Percentiles rank a stretch among this genome's conserved stretches.
These are phyloP conservation scores for Speoplatyrhinus poulsoni DNA, from an alignment of 2,113 vertebrate species.

Conservation along the genomic window DNA sequence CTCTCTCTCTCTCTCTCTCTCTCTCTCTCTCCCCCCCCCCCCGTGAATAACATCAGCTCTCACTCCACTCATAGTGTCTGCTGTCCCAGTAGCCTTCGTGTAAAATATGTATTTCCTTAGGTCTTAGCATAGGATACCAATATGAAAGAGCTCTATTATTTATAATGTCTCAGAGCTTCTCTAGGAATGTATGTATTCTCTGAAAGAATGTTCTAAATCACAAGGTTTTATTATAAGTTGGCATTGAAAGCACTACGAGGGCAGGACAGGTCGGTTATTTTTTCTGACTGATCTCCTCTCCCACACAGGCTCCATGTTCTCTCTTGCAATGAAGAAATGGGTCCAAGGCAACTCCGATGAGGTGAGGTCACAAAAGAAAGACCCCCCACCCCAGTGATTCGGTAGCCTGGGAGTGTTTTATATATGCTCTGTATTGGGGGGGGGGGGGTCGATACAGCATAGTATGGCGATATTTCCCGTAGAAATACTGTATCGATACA, in stretches of 20 bases:
- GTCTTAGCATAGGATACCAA: background rate
- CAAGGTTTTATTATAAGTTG: no score
- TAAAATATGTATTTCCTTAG: constrained; percentile 44
- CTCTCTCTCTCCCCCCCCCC: no score
- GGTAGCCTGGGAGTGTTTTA: background rate
- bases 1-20: no score
- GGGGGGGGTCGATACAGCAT: no score
- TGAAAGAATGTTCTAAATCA: no score
- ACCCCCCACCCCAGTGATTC: background rate
- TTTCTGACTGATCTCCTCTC: background rate
- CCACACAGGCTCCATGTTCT: constrained; percentile 69
- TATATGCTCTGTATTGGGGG: background rate
- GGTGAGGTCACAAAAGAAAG: constrained; percentile 40
- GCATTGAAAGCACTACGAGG: no score
- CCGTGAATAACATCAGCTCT: constrained; percentile 19
- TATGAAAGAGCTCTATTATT: constrained; percentile 9
- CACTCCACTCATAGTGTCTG: background rate
- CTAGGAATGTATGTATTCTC: background rate
- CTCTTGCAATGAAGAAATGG: constrained; percentile 76
- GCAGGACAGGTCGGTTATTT: background rate
- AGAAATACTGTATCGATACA: no score
- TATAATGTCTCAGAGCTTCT: constrained; percentile 7
- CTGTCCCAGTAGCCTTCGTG: constrained; percentile 20
- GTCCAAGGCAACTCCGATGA: constrained; percentile 71
- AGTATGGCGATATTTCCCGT: no score